Evolutionary conservation across 2,113 vertebrate genomes (phyloP).

Genomic region (Lagenorhynchus albirostris): DNA sequence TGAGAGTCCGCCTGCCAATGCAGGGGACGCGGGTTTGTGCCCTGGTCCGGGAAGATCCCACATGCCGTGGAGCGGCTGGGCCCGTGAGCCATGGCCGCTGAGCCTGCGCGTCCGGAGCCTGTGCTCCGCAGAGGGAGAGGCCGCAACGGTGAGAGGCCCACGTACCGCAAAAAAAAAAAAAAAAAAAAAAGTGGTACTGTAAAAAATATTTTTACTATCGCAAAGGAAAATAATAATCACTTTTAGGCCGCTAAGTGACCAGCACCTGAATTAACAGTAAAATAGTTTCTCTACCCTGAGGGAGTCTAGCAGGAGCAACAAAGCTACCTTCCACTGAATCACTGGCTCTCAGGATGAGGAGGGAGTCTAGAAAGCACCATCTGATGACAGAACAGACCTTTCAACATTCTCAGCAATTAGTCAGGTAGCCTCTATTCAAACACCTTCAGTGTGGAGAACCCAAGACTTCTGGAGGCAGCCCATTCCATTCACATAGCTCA

Average conservation of each 20-base stretch:
- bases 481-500: constrained; percentile 42
- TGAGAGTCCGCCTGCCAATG: too few relatives aligned
- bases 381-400: constrained; percentile 31
- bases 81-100: too few relatives aligned
- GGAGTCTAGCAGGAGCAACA: background rate
- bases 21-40: too few relatives aligned
- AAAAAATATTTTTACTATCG: constrained; percentile 4
- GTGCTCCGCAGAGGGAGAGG: too few relatives aligned
- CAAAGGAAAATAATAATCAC: constrained; percentile 22
- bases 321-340: background rate
- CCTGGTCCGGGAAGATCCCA: too few relatives aligned
- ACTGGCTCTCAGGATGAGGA: background rate
- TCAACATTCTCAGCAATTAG: constrained; percentile 35
- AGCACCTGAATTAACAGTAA: constrained; percentile 16
- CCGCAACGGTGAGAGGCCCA: too few relatives aligned
- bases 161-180: background rate
- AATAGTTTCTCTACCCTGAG: constrained; percentile 9
- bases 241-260: background rate
- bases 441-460: constrained; percentile 32
- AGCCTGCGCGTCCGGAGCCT: too few relatives aligned
- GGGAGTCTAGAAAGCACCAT: constrained; percentile 32
- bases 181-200: background rate
- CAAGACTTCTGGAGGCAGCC: constrained; percentile 29
- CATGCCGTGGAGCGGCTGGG: too few relatives aligned
- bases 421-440: constrained; percentile 34